Conservation (phyloP, 2,113 vertebrate species). For the Ceratotherium simum region DNA sequence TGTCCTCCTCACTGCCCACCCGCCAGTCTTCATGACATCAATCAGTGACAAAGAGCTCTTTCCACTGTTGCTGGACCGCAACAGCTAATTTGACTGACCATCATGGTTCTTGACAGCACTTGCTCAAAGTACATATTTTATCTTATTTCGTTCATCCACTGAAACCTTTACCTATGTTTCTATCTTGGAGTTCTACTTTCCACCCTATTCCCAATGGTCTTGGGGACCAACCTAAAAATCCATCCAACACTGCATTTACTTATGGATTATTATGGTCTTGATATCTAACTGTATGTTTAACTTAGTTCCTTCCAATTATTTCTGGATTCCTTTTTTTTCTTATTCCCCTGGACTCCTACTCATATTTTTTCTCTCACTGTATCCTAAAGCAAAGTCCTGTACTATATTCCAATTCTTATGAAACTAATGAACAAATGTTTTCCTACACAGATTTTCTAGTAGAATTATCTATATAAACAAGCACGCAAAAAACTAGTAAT, state of each 20-base stretch:
- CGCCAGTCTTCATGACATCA: too few species aligned
- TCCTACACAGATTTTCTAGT: not conserved
- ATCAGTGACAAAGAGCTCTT: not conserved
- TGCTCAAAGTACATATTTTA: not conserved
- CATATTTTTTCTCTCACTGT: not conserved
- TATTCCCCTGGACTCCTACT: not conserved
- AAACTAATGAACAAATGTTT: not conserved
- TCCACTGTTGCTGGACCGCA: not conserved
- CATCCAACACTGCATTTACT: not conserved
- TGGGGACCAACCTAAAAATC: not conserved
- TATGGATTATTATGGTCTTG: not conserved
- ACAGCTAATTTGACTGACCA: not conserved
- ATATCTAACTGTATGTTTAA: not conserved
- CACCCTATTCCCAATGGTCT: not conserved
- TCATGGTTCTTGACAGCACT: not conserved
- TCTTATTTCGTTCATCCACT: not conserved
- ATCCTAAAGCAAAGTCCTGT: not conserved
- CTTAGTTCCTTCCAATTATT: constrained; percentile 2
- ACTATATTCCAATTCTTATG: not conserved
- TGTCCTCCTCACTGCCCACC: not conserved
- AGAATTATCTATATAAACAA: not conserved
- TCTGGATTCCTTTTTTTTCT: not conserved
- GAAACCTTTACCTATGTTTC: not conserved
- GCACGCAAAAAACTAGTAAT: not conserved
- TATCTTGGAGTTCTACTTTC: not conserved